Conservation (phyloP, 2,113 vertebrate species). For the Thymallus thymallus region DNA sequence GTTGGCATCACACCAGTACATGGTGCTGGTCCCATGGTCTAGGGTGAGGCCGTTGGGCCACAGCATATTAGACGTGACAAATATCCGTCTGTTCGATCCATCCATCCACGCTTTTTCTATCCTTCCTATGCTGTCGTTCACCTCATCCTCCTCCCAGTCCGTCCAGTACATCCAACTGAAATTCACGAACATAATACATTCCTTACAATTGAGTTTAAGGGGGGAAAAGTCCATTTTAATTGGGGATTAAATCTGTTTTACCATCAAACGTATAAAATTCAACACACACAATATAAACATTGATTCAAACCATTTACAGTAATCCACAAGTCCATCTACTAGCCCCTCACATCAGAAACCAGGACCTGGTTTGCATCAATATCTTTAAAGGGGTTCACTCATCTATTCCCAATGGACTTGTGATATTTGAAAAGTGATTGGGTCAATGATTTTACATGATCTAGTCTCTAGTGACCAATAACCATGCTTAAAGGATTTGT, state of each 20-base stretch:
- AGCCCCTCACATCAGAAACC: not conserved
- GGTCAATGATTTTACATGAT: constrained; percentile 63
- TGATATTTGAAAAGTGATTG: constrained; percentile 60
- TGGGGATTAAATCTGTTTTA: not conserved
- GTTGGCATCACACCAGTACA: constrained; percentile 99
- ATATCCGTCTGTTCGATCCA: constrained; percentile 86
- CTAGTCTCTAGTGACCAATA: constrained; percentile 58
- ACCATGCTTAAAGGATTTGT: constrained; percentile 53
- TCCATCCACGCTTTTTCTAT: constrained; percentile 99
- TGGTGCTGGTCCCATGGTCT: constrained; percentile 82
- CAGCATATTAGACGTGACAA: constrained; percentile 96
- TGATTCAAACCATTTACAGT: too few relatives aligned
- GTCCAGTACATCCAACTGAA: constrained; percentile 99
- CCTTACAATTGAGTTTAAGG: not conserved
- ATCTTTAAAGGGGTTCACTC: not conserved
- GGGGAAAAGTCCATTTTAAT: not conserved
- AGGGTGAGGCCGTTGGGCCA: constrained; percentile 98
- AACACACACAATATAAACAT: not conserved
- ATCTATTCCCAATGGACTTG: constrained; percentile 33
- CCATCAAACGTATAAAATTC: not conserved
- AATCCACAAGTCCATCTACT: too few relatives aligned
- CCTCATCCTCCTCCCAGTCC: constrained; percentile 98
- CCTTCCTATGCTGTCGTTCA: constrained; percentile 94
- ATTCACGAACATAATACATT: constrained; percentile 7
- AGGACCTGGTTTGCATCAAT: not conserved